Evolutionary conservation across 37 sponge, comb jelly and placozoan species (phyloP), one percentile per base, ranked within the genome.

Genomic region (Sycon ciliatum): DNA sequence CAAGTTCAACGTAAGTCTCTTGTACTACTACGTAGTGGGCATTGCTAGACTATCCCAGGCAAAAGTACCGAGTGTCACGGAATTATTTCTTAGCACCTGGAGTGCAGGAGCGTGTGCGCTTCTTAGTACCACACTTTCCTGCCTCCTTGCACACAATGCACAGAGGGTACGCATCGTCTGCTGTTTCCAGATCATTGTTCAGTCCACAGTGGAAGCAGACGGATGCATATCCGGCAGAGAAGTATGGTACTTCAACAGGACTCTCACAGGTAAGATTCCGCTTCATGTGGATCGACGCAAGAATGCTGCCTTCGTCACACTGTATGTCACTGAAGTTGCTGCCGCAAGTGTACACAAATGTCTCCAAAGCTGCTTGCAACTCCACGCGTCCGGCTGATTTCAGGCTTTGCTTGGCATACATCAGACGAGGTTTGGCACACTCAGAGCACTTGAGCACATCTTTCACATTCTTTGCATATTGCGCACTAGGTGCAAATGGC

Each of bases 381-480:
- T 76, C 57, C 13, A 18, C 11, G 9, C 65, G 18, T 33, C 76
- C 34, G 22, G 40, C 52, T 66, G 58, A 66, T 46, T 72, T 79
- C 39, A 79, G 27, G 32, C 73, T 22, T 28, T n/a, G 36, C 34
- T 79, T 79, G 3, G 77, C 55, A 38, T 61, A 81, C 29, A 81
- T 16, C 4, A 81, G 54, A 30, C 76, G 13, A 72, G 72, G 76
- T 56, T 64, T 60, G 20, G 13, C 29, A 62, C 83, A 82, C 40
- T 69, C 77, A 33, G 34, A 55, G 62, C 83, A 82, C 38, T 76
- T 54, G 3, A 76, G 30, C 61, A 76, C 65, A 53, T 77, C 7
- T 32, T 82, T 53, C 0, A 81, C 82, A 76, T 76, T 76, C 29
- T 70, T 68, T 27, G 82, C 82, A 49, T 4, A 81, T 52, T 81